Evolutionary conservation across 2,797 vertebrate genomes (phyloP).

Genomic region (Falco biarmicus): DNA sequence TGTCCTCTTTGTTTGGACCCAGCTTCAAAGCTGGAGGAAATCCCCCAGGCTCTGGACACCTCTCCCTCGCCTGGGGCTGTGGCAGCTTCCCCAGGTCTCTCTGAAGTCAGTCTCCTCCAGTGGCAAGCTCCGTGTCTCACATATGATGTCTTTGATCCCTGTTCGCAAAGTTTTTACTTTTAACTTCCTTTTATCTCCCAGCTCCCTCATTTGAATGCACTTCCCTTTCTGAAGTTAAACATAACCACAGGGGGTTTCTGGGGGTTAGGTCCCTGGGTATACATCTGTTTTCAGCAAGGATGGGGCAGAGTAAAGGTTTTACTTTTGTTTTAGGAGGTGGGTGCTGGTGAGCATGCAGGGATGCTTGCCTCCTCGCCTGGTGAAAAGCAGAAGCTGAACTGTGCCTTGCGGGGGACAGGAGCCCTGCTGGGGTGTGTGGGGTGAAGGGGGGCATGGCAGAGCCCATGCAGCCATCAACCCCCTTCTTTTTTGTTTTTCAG

Average conservation of each 20-base stretch:
- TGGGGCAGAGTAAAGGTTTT: neutral
- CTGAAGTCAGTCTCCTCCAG: neutral
- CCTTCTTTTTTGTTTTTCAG: constrained; percentile 67
- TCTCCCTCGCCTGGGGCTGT: neutral
- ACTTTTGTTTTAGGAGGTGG: accelerated
- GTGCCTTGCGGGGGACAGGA: neutral
- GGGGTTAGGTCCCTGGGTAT: too few species aligned
- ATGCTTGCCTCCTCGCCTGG: neutral
- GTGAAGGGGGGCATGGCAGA: neutral
- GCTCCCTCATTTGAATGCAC: neutral
- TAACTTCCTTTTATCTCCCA: neutral
- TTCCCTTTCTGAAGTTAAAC: neutral
- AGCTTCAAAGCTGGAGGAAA: neutral
- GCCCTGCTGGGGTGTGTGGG: neutral
- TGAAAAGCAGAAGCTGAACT: too few species aligned
- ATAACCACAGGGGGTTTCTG: neutral
- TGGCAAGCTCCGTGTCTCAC: neutral
- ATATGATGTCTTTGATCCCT: neutral
- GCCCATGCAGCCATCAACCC: accelerated
- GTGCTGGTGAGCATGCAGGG: neutral
- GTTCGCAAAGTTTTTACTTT: neutral
- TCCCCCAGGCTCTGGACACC: neutral
- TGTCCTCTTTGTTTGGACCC: neutral
- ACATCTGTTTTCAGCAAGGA: neutral
- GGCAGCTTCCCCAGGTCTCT: neutral